Evolutionary conservation across 2,888 invertebrate genomes (phyloP).

Genomic region (Ptilodon capucinus): DNA sequence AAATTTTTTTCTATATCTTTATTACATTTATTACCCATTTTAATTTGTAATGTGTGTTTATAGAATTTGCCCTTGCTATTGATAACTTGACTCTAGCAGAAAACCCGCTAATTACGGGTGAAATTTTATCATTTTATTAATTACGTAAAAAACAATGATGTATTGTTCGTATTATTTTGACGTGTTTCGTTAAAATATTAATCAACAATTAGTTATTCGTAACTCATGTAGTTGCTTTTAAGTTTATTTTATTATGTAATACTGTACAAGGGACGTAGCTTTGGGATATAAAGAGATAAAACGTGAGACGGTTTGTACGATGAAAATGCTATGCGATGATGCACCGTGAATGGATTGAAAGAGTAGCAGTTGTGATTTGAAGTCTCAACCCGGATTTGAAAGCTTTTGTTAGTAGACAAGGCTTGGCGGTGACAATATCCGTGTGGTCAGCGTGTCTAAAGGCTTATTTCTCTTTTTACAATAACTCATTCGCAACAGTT

Average conservation of each 20-base stretch:
- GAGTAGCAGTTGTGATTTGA: constrained; percentile 45
- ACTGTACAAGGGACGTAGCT: background rate
- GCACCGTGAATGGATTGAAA: constrained; percentile 31
- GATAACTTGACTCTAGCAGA: too few relatives aligned
- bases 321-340: constrained; percentile 26
- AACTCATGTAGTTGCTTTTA: too few relatives aligned
- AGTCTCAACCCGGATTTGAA: constrained; percentile 59
- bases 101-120: too few relatives aligned
- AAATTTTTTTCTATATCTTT: too few relatives aligned
- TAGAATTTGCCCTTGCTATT: too few relatives aligned
- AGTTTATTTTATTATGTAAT: background rate
- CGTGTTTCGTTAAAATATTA: too few relatives aligned
- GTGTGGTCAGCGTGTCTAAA: constrained; percentile 33
- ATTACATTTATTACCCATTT: too few relatives aligned
- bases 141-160: too few relatives aligned
- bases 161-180: too few relatives aligned
- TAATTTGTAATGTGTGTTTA: too few relatives aligned
- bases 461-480: constrained; percentile 28
- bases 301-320: constrained; percentile 4
- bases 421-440: constrained; percentile 32
- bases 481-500: constrained; percentile 28
- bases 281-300: constrained; percentile 7
- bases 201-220: too few relatives aligned
- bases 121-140: too few relatives aligned
- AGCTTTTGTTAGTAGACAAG: constrained; percentile 40